Evolutionary conservation across 2,797 vertebrate species (phyloP).

Genomic region (Micropoecilia bifurca): DNA sequence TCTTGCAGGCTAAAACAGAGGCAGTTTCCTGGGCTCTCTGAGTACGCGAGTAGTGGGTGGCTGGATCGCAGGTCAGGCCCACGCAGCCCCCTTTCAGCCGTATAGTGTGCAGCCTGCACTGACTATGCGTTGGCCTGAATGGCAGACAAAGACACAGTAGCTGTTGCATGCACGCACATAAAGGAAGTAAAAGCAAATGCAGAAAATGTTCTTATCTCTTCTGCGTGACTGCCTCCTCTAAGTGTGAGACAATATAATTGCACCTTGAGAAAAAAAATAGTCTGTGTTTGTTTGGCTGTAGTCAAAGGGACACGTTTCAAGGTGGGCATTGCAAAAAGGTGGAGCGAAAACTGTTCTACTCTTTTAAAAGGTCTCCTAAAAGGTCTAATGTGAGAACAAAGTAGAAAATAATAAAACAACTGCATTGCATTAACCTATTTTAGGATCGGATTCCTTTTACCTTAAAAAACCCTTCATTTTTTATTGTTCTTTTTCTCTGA

Average conservation of each 20-base stretch:
- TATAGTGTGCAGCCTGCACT: slow-evolving; percentile 65
- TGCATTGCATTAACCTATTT: slow-evolving; percentile 7
- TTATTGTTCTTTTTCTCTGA: slow-evolving; percentile 24
- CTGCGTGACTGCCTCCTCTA: slow-evolving; percentile 48
- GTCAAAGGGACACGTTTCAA: background rate
- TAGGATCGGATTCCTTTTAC: background rate
- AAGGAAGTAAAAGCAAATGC: slow-evolving; percentile 12
- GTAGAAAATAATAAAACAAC: background rate
- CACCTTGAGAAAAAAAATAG: slow-evolving; percentile 16
- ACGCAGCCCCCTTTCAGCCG: slow-evolving; percentile 81
- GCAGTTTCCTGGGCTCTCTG: slow-evolving; percentile 47
- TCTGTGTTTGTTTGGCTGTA: background rate
- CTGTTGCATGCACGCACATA: slow-evolving; percentile 38
- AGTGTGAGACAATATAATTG: slow-evolving; percentile 32
- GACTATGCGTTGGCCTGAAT: slow-evolving; percentile 59
- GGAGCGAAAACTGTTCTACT: background rate
- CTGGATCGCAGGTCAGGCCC: slow-evolving; percentile 82
- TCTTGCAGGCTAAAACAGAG: slow-evolving; percentile 52
- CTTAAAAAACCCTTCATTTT: background rate
- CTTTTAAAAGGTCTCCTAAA: background rate
- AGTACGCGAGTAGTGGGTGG: slow-evolving; percentile 71
- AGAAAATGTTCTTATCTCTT: slow-evolving; percentile 25
- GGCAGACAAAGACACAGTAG: slow-evolving; percentile 65
- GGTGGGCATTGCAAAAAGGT: background rate
- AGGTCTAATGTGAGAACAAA: background rate